Evolutionary conservation across 2,113 vertebrate species (phyloP).

Genomic region (Lepus europaeus): DNA sequence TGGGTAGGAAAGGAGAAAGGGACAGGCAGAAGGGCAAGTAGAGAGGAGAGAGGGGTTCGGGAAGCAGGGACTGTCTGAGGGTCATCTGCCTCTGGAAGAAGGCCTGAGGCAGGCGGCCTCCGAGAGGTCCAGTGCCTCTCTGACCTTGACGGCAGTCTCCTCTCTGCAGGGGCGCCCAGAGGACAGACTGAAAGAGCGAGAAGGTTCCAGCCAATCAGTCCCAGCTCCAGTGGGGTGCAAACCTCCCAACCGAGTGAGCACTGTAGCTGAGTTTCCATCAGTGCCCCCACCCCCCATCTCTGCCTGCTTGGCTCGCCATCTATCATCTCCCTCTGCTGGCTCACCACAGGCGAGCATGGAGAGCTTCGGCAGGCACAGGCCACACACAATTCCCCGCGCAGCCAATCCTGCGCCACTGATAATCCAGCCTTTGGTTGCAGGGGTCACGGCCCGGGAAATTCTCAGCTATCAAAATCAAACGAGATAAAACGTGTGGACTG

Average conservation of each 20-base stretch:
- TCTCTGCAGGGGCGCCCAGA: background rate
- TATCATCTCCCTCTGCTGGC: conserved; percentile 17
- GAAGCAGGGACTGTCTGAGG: background rate
- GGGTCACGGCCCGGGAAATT: background rate
- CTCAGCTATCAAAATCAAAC: conserved; percentile 9
- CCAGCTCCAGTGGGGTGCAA: conserved; percentile 65
- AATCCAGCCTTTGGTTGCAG: conserved; percentile 24
- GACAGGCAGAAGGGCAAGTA: background rate
- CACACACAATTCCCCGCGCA: background rate
- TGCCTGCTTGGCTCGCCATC: background rate
- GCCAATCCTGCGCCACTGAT: conserved; percentile 3
- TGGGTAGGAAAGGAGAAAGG: background rate
- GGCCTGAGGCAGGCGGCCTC: background rate
- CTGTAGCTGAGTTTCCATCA: conserved; percentile 38
- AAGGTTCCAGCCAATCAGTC: conserved; percentile 62
- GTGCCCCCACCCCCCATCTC: background rate
- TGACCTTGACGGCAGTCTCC: conserved; percentile 26
- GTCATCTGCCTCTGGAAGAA: conserved; percentile 29
- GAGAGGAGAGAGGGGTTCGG: background rate
- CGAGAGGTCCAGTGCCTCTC: background rate
- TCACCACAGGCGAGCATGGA: conserved; percentile 39
- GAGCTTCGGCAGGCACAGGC: background rate
- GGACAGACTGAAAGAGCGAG: conserved; percentile 34
- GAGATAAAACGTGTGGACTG: background rate
- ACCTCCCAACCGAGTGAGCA: conserved; percentile 32